A percentile compares a stretch with the other conserved stretches of the same genome.
phyloP scores from a whole-genome alignment of 1,140 invertebrate genomes.

The Choristoneura fumiferana region DNA sequence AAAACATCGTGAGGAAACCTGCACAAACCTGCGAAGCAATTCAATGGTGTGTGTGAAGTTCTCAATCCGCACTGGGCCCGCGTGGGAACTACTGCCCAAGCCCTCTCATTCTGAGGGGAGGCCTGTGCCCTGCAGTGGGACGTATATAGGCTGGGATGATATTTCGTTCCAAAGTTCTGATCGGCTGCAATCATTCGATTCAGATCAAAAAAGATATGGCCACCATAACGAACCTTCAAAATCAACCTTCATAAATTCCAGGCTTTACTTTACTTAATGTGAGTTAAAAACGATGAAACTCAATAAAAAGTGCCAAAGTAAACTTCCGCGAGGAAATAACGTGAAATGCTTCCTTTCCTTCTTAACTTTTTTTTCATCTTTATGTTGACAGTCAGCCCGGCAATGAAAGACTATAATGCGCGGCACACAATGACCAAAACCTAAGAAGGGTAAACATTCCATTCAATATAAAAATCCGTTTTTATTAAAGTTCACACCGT shows the following conservation, averaged over 20 bases:
- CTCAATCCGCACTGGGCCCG: no score
- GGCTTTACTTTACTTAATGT: constrained; percentile 1
- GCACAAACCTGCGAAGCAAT: no score
- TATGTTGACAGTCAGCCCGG: constrained; percentile 66
- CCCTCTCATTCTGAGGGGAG: no score
- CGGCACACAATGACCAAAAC: constrained; percentile 55
- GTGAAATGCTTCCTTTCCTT: constrained; percentile 56
- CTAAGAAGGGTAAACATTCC: constrained; percentile 65
- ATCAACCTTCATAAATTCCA: constrained; percentile 13
- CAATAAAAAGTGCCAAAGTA: constrained; percentile 27
- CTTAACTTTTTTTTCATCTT: constrained; percentile 54
- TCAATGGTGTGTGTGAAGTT: no score
- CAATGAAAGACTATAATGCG: constrained; percentile 42
- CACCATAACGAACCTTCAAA: constrained; percentile 34
- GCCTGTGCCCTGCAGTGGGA: no score
- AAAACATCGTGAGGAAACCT: no score
- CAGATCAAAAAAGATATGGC: constrained; percentile 31
- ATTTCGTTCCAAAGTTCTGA: background rate
- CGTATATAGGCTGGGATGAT: no score
- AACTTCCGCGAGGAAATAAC: constrained; percentile 60
- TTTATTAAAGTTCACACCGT: constrained; percentile 53
- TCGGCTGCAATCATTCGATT: background rate
- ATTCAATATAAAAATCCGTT: constrained; percentile 53
- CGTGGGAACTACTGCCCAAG: no score
- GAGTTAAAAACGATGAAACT: constrained; percentile 12